phyloP scores from a whole-genome alignment of 23 tunicate species.

The Ciona savignyi region DNA sequence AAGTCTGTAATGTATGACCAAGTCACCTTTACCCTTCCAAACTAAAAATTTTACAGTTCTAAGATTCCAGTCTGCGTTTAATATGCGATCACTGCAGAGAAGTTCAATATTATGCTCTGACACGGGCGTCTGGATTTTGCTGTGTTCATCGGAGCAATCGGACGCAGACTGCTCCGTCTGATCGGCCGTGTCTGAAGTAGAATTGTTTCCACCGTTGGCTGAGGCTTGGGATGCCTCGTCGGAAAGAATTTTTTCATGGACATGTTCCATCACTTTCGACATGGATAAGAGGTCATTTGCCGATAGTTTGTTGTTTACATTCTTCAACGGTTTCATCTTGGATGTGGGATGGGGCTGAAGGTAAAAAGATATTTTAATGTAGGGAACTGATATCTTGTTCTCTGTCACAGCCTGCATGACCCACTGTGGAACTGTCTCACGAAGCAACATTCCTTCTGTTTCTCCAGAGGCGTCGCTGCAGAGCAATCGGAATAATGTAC shows the following conservation, averaged over 20 bases:
- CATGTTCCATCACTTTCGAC: constrained; percentile 97
- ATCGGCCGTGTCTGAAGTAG: not conserved
- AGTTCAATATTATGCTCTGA: constrained; percentile 64
- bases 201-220: constrained; percentile 13
- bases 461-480: constrained; percentile 68
- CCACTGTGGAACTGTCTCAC: constrained; percentile 87
- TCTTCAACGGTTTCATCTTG: constrained; percentile 26
- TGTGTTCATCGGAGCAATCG: not conserved
- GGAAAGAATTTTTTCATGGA: constrained; percentile 66
- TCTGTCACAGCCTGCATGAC: constrained; percentile 73
- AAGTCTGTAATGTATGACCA: constrained; percentile 67
- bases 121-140: not conserved
- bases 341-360: constrained; percentile 71
- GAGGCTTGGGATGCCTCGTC: constrained; percentile 33
- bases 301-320: constrained; percentile 44
- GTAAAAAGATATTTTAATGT: constrained; percentile 52
- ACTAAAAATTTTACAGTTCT: constrained; percentile 90
- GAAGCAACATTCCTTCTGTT: constrained; percentile 41
- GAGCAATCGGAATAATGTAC: constrained; percentile 46
- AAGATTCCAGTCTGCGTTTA: constrained; percentile 79
- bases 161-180: not conserved
- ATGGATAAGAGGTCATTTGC: constrained; percentile 90
- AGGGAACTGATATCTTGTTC: constrained; percentile 42
- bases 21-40: constrained; percentile 70
- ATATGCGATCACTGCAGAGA: constrained; percentile 67